Evolutionary conservation across 2,888 invertebrate genomes (phyloP), one percentile per base, ranked within the genome.

Genomic region (Microplitis manilae): DNA sequence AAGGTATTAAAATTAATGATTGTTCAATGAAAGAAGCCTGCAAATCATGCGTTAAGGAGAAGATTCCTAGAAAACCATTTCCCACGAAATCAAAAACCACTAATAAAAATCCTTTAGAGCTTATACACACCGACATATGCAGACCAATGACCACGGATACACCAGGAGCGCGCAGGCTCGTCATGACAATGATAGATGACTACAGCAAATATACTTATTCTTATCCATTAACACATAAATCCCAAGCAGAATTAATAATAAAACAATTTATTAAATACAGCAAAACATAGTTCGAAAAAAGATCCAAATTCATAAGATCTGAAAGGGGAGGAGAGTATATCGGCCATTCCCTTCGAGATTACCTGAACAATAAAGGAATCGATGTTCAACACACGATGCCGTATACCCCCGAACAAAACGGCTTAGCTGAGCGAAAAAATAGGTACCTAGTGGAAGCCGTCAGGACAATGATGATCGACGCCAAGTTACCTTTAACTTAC

Each of bases 271-370:
- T 85, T 76, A 79, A 81, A 74, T n/a, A 40, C 6, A 60, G 15
- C 17, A 67, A 71, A 73, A 73, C 68, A 1, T 59, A 74, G 41
- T 78, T 77, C 67, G 60, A n/a, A 39, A 72, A 60, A 8, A 82
- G 84, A 73, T 79, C 85, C 2, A 83, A 77, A n/a, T n/a, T 71
- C 15, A 74, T 87, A 8, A 78, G 85, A 41, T 82, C 83, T 7
- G 86, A 81, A 75, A 75, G 79, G 30, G 79, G 81, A 13, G 76
- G 73, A n/a, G 86, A 87, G 80, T 86, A 84, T 75, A 71, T 83
- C 5, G 83, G 81, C 60, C 76, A 83, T 72, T 79, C 80, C 41
- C 73, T 84, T 17, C 62, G 79, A 73, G 73, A 81, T 15, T 82
- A 83, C 76, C 76, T 85, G n/a, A 72, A 81, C 41, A 73, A 80